Evolutionary conservation across 2,113 vertebrate genomes (phyloP).

Genomic region (Corapipo altera): DNA sequence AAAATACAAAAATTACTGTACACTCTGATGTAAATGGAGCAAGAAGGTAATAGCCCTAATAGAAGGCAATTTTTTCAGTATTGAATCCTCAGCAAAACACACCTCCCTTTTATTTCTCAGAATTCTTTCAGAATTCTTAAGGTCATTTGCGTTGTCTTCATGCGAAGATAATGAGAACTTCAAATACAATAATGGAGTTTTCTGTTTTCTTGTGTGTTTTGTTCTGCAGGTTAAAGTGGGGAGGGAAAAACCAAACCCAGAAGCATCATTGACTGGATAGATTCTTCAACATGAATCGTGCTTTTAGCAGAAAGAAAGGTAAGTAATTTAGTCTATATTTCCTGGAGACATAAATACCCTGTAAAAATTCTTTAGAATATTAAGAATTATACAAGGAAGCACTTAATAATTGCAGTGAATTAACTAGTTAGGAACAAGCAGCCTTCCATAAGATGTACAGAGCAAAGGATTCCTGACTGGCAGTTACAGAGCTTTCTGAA

Average conservation of each 20-base stretch:
- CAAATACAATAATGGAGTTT: not conserved
- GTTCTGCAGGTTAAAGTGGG: not conserved
- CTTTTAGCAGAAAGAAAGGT: conserved; percentile 67
- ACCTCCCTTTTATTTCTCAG: not conserved
- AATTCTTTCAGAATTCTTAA: not conserved
- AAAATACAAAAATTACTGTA: not conserved
- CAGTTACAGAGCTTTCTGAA: not conserved
- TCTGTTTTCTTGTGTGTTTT: not conserved
- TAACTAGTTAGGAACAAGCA: not conserved
- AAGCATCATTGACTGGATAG: not conserved
- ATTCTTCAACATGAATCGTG: conserved; percentile 58
- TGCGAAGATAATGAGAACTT: not conserved
- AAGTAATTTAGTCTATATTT: not conserved
- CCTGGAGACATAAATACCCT: not conserved
- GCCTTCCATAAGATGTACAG: not conserved
- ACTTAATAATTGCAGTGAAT: not conserved
- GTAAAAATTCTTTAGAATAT: not conserved
- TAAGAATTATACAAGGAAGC: not conserved
- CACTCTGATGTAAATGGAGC: not conserved
- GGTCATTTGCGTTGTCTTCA: not conserved
- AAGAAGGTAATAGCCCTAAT: not conserved
- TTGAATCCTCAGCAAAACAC: not conserved
- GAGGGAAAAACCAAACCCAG: not conserved
- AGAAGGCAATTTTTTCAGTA: not conserved
- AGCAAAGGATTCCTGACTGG: not conserved